Evolutionary conservation across 2,797 vertebrate genomes (phyloP).

Genomic region (Percopsis omiscomaycus): DNA sequence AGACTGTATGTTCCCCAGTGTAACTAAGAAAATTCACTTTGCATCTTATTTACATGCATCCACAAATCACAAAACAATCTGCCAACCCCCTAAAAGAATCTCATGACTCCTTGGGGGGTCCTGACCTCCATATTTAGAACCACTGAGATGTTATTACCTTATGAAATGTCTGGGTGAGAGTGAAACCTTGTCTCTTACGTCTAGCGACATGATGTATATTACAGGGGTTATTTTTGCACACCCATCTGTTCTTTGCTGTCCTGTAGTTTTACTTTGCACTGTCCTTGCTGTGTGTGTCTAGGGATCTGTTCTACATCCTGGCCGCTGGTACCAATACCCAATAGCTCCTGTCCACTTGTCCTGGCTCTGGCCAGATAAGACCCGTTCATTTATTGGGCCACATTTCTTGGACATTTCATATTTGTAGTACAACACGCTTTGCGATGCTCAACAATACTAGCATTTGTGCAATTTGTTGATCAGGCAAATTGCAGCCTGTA

Average conservation of each 20-base stretch:
- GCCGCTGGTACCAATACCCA: slow-evolving; percentile 24
- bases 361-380: slow-evolving; percentile 15
- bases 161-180: slow-evolving; percentile 7
- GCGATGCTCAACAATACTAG: not conserved
- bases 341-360: slow-evolving; percentile 43
- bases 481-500: slow-evolving; percentile 18
- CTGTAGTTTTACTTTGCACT: slow-evolving; percentile 69
- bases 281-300: slow-evolving; percentile 71
- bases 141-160: not conserved
- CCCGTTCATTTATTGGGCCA: not conserved
- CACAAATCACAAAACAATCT: too few relatives aligned
- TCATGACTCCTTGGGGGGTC: too few relatives aligned
- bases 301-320: slow-evolving; percentile 76
- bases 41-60: too few relatives aligned
- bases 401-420: slow-evolving; percentile 14
- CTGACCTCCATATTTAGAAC: too few relatives aligned
- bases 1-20: too few relatives aligned
- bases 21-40: too few relatives aligned
- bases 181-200: slow-evolving; percentile 45
- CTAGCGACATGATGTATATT: slow-evolving; percentile 54
- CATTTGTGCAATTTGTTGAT: slow-evolving; percentile 34
- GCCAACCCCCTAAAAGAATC: too few relatives aligned
- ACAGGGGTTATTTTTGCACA: slow-evolving; percentile 66
- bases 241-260: slow-evolving; percentile 68
- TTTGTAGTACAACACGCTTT: not conserved